Evolutionary conservation across 2,888 invertebrate genomes (phyloP), one percentile per base, ranked within the genome.

Genomic region (Phyllotreta cruciferae): DNA sequence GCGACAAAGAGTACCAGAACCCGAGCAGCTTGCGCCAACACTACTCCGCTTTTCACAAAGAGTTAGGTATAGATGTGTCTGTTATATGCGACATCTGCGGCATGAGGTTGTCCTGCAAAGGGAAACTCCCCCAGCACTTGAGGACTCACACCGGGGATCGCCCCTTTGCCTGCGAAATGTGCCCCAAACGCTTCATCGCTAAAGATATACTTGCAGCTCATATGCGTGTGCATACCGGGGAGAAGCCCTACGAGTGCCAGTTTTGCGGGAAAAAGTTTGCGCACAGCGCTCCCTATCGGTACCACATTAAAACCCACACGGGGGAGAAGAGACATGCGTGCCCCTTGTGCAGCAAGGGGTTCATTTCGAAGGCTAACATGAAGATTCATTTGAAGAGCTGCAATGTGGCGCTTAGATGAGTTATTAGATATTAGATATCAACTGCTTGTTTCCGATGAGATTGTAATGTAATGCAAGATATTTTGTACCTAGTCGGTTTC

Each of bases 71-170:
- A 14, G 73, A 70, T 82, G 85, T 84, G 82, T 73, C 79, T 75
- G 66, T 68, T 4, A 66, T 79, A 10, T 79, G 80, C 58, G 78
- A 80, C 54, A 69, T 74, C 10, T 80, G 80, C 56, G 79, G 79
- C 2, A 77, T 77, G 66, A 66, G 74, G 34, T 74, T 77, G n/a
- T 74, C 74, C 0, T 75, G 74, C 47, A 73, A 71, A 42, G 74
- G 73, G 36, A 72, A 86, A 78, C 78, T 86, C 67, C 84, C 83
- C 14, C 77, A 66, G 34, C 71, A 71, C 41, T 13, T 66, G n/a
- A 50, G 68, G 9, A 68, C 69, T 0, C 71, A 71, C 52, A 70
- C 71, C 0, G 70, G 69, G 1, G 67, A 71, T 13, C 65, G 66
- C 39, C 70, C 70, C 6, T 69, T 85, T 64, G 60, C 60, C n/a